phyloP scores from a whole-genome alignment of 2,113 vertebrate genomes.

The Gobio gobio region DNA sequence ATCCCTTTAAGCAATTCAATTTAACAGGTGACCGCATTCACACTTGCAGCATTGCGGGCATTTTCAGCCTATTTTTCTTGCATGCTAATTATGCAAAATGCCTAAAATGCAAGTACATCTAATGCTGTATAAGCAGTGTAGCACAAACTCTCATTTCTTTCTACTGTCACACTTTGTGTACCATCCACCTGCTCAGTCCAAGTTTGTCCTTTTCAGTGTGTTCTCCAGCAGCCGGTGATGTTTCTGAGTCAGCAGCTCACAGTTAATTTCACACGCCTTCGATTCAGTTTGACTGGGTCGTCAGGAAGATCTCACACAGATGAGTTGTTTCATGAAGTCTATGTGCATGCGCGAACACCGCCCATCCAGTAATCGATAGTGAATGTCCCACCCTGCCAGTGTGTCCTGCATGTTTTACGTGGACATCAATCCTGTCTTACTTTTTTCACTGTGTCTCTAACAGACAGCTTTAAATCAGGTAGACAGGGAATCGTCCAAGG shows the following conservation, averaged over 20 bases:
- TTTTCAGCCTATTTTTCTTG: neutral
- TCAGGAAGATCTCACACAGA: neutral
- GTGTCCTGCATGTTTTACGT: neutral
- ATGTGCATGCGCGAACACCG: neutral
- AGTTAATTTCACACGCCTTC: neutral
- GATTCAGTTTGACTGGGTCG: neutral
- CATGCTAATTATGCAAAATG: neutral
- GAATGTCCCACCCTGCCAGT: neutral
- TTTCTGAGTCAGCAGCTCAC: neutral
- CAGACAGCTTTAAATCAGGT: neutral
- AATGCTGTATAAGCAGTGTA: neutral
- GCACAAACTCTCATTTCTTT: neutral
- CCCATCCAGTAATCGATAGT: constrained; percentile 9
- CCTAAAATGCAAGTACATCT: neutral
- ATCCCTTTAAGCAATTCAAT: neutral
- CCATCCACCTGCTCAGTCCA: neutral
- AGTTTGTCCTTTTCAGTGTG: neutral
- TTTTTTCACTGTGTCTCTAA: neutral
- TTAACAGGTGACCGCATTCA: neutral
- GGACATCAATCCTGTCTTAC: neutral
- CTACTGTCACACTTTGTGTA: neutral
- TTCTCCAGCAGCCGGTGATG: neutral
- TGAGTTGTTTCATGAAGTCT: constrained; percentile 28
- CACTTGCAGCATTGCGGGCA: neutral
- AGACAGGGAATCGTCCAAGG: neutral